Evolutionary conservation across 2,888 invertebrate genomes (phyloP).

Genomic region (Andrena camellia): DNA sequence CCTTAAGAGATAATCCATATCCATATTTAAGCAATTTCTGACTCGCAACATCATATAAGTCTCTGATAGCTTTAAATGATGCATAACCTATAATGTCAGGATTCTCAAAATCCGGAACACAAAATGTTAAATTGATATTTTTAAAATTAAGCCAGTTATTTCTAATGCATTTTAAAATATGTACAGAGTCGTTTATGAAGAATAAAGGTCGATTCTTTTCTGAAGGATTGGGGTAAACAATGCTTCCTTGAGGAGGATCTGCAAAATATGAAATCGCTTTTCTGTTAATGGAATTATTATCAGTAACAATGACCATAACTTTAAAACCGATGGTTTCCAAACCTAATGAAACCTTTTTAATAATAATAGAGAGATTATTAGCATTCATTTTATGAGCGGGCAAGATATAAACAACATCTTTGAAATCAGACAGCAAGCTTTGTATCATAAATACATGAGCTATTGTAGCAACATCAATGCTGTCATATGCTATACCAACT

Average conservation of each 20-base stretch:
- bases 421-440: conserved; percentile 11
- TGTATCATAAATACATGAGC: conserved; percentile 20
- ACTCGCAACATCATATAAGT: not conserved
- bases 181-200: conserved; percentile 1
- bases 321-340: conserved; percentile 14
- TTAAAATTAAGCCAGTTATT: conserved; percentile 18
- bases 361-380: conserved; percentile 5
- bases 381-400: conserved; percentile 11
- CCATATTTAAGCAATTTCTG: conserved; percentile 17
- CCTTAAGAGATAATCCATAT: conserved; percentile 5
- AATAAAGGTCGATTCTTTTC: conserved; percentile 1
- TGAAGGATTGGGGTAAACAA: conserved; percentile 5
- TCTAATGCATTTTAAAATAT: conserved; percentile 15
- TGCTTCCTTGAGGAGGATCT: conserved; percentile 2
- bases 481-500: conserved; percentile 14
- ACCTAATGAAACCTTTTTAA: conserved; percentile 16
- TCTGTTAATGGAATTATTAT: conserved; percentile 12
- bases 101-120: conserved; percentile 13
- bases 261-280: conserved; percentile 16
- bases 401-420: conserved; percentile 9
- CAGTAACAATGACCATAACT: not conserved
- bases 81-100: not conserved
- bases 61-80: conserved; percentile 7
- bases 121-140: not conserved
- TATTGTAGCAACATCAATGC: not conserved